These are phyloP conservation scores for Apodemus sylvaticus DNA, from an alignment of 2,113 vertebrate genomes.

Conservation along the genomic window DNA sequence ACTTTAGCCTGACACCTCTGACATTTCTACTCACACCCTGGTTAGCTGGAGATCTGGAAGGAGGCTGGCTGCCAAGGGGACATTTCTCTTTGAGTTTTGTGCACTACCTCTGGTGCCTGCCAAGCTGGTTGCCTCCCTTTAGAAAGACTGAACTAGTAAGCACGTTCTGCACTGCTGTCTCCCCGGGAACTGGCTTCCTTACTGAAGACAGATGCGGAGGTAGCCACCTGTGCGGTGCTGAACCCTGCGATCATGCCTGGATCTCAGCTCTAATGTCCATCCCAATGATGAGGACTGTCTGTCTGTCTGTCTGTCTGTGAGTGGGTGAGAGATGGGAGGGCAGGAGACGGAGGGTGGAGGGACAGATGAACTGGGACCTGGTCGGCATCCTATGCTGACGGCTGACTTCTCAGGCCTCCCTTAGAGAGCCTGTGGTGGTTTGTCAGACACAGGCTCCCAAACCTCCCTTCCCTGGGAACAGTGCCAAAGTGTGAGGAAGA, in stretches of 20 bases:
- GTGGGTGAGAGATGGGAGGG: background rate
- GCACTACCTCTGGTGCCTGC: background rate
- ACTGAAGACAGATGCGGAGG: background rate
- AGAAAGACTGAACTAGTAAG: background rate
- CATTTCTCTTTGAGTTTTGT: background rate
- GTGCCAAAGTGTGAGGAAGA: background rate
- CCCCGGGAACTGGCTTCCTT: background rate
- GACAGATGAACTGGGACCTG: background rate
- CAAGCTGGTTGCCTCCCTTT: too few species aligned
- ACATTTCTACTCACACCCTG: background rate
- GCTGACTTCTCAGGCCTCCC: background rate
- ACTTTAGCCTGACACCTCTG: background rate
- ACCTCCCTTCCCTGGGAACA: background rate
- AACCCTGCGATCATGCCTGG: too few species aligned
- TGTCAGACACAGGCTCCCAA: too few species aligned
- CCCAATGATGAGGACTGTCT: background rate
- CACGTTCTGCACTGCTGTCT: background rate
- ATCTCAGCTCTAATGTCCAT: background rate
- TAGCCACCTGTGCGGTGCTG: background rate
- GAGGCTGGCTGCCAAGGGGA: background rate
- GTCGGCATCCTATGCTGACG: background rate
- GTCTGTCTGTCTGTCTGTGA: too few species aligned
- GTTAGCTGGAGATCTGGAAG: too few species aligned
- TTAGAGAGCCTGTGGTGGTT: background rate
- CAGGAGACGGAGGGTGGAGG: background rate